Evolutionary conservation across 2,888 invertebrate genomes (phyloP), one percentile per base, ranked within the genome.

Genomic region (Julus scanicus): DNA sequence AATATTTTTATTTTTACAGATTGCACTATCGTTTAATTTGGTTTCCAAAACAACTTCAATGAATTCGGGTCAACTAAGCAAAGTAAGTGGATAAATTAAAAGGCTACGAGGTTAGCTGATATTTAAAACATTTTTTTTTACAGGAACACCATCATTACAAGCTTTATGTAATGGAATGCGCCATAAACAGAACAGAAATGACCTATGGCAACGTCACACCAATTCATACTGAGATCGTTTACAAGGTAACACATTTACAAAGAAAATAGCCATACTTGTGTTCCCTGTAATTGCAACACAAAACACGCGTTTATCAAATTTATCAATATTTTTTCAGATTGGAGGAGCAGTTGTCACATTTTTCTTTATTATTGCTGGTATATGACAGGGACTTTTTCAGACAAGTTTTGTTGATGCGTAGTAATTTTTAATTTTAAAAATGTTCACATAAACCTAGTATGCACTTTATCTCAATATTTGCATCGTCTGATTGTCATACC

Each of bases 91-190:
- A 37, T 80, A 37, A 37, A 29, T 29, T 8, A 71, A 15, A 53
- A 53, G 2, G 11, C 11, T 2, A 53, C 44, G 44, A 44, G 44
- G 6, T 44, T 44, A 44, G 44, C 53, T 53, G 2, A 15, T 53
- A 15, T 53, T 8, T 53, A 11, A 8, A 53, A 4, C 53, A 15
- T 37, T 80, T 63, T 63, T 29, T 80, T 57, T 57, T 71, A 71
- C 71, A 80, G 80, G 80, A 80, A 80, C 80, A 80, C 37, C 80
- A 80, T 80, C 80, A 80, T 29, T 80, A 80, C 80, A 80, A 80
- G 80, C 80, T 80, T 37, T 80, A 80, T 13, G 80, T 80, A 37
- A 80, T 80, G 80, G 80, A 80, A 80, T 80, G 80, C 20, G 4
- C 80, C 9, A 80, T 80, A 80, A 80, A 80, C 80, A 80, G 80